phyloP scores from a whole-genome alignment of 2,113 vertebrate genomes.

The Mastomys natalensis region DNA sequence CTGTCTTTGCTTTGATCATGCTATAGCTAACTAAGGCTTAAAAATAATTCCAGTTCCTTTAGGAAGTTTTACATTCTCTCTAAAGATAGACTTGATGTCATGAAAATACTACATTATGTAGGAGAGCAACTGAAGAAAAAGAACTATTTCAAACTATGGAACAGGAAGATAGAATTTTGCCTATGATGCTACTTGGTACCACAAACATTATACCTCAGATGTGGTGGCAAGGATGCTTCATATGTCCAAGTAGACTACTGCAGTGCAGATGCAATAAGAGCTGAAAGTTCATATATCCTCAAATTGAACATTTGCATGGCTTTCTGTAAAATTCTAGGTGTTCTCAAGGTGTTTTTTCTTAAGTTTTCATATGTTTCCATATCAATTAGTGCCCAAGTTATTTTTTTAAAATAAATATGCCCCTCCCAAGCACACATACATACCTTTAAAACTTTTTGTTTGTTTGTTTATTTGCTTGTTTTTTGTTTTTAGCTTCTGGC shows the following conservation, averaged over 20 bases:
- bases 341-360: not conserved
- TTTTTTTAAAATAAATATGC: not conserved
- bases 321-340: not conserved
- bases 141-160: not conserved
- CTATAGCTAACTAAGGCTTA: conserved; percentile 53
- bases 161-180: not conserved
- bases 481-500: not conserved
- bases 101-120: conserved; percentile 21
- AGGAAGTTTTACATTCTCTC: conserved; percentile 70
- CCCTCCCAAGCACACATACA: not conserved
- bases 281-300: not conserved
- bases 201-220: not conserved
- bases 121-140: conserved; percentile 46
- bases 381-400: not conserved
- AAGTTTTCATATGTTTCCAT: conserved; percentile 9
- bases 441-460: no score
- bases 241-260: not conserved
- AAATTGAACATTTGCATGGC: not conserved
- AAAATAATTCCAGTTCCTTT: conserved; percentile 54
- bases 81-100: conserved; percentile 35
- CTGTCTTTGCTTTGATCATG: conserved; percentile 69
- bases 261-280: not conserved
- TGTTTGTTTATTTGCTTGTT: no score
- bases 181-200: not conserved
- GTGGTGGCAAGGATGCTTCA: not conserved